Evolutionary conservation across 1,140 invertebrate genomes (phyloP).

Genomic region (Oscheius sp.): DNA sequence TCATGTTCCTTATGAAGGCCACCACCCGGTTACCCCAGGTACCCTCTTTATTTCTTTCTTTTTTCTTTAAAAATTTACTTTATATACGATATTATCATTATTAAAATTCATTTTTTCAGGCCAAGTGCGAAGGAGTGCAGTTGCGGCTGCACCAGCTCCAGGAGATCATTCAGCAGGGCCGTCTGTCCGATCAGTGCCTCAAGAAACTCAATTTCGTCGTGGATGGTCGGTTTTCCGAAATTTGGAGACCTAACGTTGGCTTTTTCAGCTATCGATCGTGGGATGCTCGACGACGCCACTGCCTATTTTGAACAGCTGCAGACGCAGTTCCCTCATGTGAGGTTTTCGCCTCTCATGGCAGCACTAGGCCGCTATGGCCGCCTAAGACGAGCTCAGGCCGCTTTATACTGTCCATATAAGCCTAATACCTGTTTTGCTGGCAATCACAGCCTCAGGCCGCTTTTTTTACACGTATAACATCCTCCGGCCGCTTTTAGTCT

Average conservation of each 20-base stretch:
- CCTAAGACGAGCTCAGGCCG: too few species aligned
- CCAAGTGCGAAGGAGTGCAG: slow-evolving; percentile 50
- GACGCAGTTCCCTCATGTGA: slow-evolving; percentile 28
- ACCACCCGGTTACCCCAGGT: slow-evolving; percentile 43
- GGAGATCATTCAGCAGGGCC: slow-evolving; percentile 34
- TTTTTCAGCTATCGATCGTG: slow-evolving; percentile 48
- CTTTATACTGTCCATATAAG: too few species aligned
- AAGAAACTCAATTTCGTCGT: slow-evolving; percentile 53
- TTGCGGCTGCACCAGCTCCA: slow-evolving; percentile 44
- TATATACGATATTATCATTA: too few species aligned
- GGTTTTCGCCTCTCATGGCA: too few species aligned
- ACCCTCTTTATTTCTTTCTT: too few species aligned
- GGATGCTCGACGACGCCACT: slow-evolving; percentile 46
- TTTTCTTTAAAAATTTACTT: too few species aligned
- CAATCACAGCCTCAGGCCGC: too few species aligned
- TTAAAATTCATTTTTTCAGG: too few species aligned
- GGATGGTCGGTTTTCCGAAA: slow-evolving; percentile 42
- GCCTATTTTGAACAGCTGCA: slow-evolving; percentile 48
- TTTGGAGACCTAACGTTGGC: neutral
- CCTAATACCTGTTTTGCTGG: too few species aligned
- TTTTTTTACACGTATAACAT: too few species aligned
- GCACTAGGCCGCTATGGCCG: too few species aligned
- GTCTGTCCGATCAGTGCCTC: slow-evolving; percentile 45
- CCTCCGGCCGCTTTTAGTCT: too few species aligned
- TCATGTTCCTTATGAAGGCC: slow-evolving; percentile 48